phyloP scores from a whole-genome alignment of 1,140 invertebrate species.

The Bathynomus jamesi region DNA sequence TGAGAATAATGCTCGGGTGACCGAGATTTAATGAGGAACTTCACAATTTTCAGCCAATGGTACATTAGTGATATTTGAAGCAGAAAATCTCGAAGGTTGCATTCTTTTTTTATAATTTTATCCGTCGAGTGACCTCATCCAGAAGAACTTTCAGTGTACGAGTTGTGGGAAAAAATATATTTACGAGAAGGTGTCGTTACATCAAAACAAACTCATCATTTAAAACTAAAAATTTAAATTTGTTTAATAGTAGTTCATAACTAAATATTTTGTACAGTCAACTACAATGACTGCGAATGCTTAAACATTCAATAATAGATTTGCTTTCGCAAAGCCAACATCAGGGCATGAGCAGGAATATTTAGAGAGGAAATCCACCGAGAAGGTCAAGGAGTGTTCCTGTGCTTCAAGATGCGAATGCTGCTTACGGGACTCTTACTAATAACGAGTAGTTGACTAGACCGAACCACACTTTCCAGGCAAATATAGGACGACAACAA shows the following conservation, averaged over 20 bases:
- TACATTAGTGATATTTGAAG: too few species aligned
- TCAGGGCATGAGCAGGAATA: background rate
- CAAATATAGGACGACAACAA: too few species aligned
- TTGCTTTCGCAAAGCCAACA: background rate
- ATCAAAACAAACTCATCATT: background rate
- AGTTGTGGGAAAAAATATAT: background rate
- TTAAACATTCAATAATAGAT: background rate
- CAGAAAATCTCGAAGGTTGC: too few species aligned
- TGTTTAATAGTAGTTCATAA: background rate
- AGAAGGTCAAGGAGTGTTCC: background rate
- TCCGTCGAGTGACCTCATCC: too few species aligned
- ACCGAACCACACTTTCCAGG: too few species aligned
- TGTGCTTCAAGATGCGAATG: background rate
- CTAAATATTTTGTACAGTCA: background rate
- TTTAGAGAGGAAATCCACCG: background rate
- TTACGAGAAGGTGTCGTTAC: background rate
- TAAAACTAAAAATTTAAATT: background rate
- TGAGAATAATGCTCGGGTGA: too few species aligned
- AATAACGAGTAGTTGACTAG: background rate
- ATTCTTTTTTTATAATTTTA: too few species aligned
- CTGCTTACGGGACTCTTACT: background rate
- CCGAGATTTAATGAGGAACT: too few species aligned
- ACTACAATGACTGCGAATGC: background rate
- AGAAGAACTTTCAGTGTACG: background rate
- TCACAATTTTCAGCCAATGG: too few species aligned